Percentiles rank a stretch among this genome's conserved stretches.
phyloP scores from a whole-genome alignment of 2,797 vertebrate genomes.

The Clamator glandarius region DNA sequence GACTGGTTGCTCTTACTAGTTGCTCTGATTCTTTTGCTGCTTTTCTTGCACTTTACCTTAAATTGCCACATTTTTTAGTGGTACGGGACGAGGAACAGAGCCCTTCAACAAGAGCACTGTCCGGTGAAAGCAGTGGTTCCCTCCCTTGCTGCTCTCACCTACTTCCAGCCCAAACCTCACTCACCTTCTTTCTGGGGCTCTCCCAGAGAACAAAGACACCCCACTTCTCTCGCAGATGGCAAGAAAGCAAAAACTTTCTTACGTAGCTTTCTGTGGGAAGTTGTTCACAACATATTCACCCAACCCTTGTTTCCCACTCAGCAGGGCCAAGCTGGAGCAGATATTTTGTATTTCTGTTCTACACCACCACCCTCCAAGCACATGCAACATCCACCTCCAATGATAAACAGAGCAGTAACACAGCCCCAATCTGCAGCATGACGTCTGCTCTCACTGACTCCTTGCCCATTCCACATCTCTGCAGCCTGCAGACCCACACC shows the following conservation, averaged over 20 bases:
- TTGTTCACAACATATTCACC: background rate
- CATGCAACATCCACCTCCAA: background rate
- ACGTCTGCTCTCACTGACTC: background rate
- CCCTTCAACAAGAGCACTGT: background rate
- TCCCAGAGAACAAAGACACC: background rate
- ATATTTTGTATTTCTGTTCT: background rate
- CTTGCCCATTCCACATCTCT: background rate
- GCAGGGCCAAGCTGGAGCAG: background rate
- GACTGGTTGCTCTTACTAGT: background rate
- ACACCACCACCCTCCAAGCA: background rate
- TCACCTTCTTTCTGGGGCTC: background rate
- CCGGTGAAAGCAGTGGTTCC: background rate
- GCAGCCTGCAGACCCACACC: background rate
- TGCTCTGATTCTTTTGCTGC: background rate
- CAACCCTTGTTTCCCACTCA: background rate
- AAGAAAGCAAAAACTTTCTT: background rate
- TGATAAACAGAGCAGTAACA: rapidly evolving
- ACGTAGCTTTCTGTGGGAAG: background rate
- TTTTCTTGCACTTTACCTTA: background rate
- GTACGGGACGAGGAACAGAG: background rate
- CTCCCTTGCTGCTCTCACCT: background rate
- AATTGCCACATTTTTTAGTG: background rate
- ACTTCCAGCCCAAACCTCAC: background rate
- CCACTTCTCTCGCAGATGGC: background rate
- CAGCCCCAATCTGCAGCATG: rapidly evolving